phyloP scores from a whole-genome alignment of 2,888 invertebrate species.

The Archaeoteleia sp. region DNA sequence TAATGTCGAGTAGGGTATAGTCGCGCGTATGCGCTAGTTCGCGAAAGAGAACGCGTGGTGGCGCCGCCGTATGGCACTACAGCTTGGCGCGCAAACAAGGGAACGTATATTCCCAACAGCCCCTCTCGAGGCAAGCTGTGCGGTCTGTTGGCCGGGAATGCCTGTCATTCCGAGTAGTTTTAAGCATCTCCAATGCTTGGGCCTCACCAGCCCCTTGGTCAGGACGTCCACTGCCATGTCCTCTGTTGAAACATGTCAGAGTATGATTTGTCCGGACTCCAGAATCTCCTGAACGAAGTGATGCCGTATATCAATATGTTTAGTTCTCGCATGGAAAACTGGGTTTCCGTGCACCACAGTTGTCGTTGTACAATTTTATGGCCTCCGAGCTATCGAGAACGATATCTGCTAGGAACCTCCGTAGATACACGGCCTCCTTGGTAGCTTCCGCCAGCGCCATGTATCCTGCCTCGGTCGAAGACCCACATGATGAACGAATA shows the following conservation, averaged over 20 bases:
- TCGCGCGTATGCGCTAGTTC: too few relatives aligned
- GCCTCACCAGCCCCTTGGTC: neutral
- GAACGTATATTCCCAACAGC: neutral
- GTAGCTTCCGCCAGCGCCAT: neutral
- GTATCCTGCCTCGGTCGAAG: constrained; percentile 7
- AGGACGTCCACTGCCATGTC: neutral
- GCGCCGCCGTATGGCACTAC: too few relatives aligned
- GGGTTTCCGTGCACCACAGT: neutral
- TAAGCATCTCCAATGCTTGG: too few relatives aligned
- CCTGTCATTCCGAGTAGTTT: too few relatives aligned
- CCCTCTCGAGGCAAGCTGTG: neutral
- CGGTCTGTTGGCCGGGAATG: too few relatives aligned
- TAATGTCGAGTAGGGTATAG: too few relatives aligned
- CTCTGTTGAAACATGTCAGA: neutral
- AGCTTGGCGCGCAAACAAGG: too few relatives aligned
- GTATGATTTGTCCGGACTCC: neutral
- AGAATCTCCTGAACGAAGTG: too few relatives aligned
- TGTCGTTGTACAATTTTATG: neutral
- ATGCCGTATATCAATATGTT: too few relatives aligned
- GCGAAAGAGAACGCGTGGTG: too few relatives aligned
- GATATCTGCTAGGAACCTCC: neutral
- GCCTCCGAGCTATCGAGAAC: neutral
- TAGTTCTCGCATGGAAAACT: too few relatives aligned
- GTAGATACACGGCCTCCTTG: neutral
- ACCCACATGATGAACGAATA: constrained; percentile 11